Percentiles rank a stretch among this genome's conserved stretches.
Evolutionary conservation across 2,113 vertebrate species (phyloP).

Genomic region (Pica pica): DNA sequence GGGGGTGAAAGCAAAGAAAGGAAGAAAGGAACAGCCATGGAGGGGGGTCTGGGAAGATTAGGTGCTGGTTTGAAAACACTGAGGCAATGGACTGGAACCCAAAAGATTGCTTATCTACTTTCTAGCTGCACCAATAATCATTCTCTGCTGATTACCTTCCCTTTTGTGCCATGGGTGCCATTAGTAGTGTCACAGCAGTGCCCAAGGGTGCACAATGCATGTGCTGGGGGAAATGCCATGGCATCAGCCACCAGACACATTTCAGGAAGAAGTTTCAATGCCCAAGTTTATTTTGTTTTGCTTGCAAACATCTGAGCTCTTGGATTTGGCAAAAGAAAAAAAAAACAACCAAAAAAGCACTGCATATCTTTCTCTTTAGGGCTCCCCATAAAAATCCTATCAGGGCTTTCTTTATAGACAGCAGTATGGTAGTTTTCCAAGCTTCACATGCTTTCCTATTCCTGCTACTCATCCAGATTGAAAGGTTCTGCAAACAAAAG

Average conservation of each 20-base stretch:
- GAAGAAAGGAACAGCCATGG: not conserved
- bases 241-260: not conserved
- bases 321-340: not conserved
- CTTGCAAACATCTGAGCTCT: slow-evolving; percentile 19
- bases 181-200: not conserved
- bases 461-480: not conserved
- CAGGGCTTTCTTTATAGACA: not conserved
- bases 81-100: not conserved
- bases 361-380: not conserved
- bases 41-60: slow-evolving; percentile 37
- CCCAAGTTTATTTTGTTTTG: not conserved
- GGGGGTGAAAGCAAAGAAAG: not conserved
- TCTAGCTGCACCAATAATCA: not conserved
- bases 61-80: slow-evolving; percentile 9
- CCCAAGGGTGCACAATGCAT: not conserved
- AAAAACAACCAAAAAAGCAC: not conserved
- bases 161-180: not conserved
- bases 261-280: not conserved
- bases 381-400: not conserved
- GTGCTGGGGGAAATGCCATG: not conserved
- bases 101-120: slow-evolving; percentile 7
- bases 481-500: not conserved
- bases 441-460: not conserved
- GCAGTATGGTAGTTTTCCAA: not conserved
- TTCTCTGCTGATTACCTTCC: slow-evolving; percentile 35